These are phyloP conservation scores for Neelides sp. DNA, from an alignment of 1,140 invertebrate species.

Conservation along the genomic window DNA sequence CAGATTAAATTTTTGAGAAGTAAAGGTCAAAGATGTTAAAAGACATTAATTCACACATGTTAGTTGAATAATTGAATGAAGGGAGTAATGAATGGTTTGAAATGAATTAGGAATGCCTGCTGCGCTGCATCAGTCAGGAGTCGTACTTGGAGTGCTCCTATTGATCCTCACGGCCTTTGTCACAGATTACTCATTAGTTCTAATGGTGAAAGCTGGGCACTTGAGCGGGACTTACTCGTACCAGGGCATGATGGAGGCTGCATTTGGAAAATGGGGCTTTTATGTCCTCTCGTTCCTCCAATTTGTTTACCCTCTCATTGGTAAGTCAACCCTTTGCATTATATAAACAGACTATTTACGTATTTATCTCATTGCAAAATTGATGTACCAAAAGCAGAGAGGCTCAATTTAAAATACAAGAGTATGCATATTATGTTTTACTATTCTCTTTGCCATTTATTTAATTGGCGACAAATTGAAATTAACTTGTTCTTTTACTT, in stretches of 20 bases:
- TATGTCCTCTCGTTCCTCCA: conserved; percentile 63
- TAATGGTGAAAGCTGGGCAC: conserved; percentile 60
- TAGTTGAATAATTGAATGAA: conserved; percentile 3
- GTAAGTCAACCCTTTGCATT: conserved; percentile 41
- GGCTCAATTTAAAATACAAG: conserved; percentile 2
- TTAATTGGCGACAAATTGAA: conserved; percentile 4
- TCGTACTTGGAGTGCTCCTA: conserved; percentile 59
- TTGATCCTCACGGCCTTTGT: conserved; percentile 60
- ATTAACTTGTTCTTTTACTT: conserved; percentile 15
- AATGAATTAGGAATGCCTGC: conserved; percentile 75
- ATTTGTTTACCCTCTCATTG: conserved; percentile 75
- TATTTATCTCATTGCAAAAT: too few species aligned
- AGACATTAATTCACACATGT: too few species aligned
- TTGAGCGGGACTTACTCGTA: conserved; percentile 70
- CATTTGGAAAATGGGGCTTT: conserved; percentile 67
- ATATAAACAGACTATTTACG: conserved; percentile 11
- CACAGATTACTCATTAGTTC: conserved; percentile 71
- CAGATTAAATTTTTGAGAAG: too few species aligned
- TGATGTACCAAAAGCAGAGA: too few species aligned
- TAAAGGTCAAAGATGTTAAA: too few species aligned
- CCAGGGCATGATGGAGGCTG: conserved; percentile 67
- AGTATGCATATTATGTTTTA: too few species aligned
- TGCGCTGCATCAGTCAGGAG: conserved; percentile 65
- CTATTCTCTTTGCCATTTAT: conserved; percentile 1
- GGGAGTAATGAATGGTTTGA: too few species aligned